phyloP scores from a whole-genome alignment of 2,888 invertebrate species.

The Adineta ricciae region DNA sequence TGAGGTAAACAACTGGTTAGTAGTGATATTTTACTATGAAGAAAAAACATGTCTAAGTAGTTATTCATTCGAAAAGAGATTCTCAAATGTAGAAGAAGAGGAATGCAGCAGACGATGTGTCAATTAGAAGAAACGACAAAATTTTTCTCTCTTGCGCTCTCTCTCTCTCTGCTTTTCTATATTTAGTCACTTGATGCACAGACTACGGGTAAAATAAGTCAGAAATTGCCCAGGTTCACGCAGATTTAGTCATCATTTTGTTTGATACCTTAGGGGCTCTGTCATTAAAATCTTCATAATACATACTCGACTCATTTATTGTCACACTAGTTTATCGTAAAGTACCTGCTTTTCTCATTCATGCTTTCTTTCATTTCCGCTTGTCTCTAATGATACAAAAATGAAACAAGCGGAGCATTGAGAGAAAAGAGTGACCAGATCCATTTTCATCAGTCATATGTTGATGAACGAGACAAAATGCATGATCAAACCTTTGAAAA shows the following conservation, averaged over 20 bases:
- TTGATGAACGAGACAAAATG: too few species aligned
- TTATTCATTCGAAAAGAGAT: not conserved
- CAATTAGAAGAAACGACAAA: not conserved
- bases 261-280: not conserved
- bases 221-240: not conserved
- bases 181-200: not conserved
- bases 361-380: not conserved
- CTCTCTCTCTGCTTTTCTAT: not conserved
- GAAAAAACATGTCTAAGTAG: not conserved
- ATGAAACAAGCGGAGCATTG: too few species aligned
- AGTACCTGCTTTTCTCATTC: not conserved
- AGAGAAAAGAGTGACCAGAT: too few species aligned
- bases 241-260: not conserved
- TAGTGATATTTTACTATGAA: not conserved
- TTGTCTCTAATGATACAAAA: not conserved
- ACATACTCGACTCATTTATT: not conserved
- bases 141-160: not conserved
- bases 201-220: not conserved
- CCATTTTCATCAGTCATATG: too few species aligned
- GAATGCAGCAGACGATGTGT: not conserved
- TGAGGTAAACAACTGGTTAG: not conserved
- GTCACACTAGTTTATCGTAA: not conserved
- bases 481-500: too few species aligned
- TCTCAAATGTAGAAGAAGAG: not conserved
- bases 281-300: not conserved